phyloP scores from a whole-genome alignment of 2,797 vertebrate genomes.

The Spea hammondii region DNA sequence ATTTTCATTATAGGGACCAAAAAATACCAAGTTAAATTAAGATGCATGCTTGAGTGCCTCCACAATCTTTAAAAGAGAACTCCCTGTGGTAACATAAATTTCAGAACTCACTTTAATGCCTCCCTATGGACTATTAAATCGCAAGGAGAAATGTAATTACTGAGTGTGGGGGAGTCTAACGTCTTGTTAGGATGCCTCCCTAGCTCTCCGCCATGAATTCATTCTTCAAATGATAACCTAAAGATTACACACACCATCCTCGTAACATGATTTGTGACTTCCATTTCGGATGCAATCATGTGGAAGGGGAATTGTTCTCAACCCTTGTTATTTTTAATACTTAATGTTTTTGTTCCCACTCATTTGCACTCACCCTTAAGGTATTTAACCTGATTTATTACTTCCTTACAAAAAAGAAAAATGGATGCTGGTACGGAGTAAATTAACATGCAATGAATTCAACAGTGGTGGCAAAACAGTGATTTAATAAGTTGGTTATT shows the following conservation, averaged over 20 bases:
- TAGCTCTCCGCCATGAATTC: background rate
- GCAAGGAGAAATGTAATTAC: conserved; percentile 52
- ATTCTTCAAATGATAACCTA: conserved; percentile 42
- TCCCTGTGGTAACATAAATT: conserved; percentile 28
- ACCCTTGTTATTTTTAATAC: background rate
- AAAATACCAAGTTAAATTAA: conserved; percentile 12
- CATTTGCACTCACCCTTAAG: background rate
- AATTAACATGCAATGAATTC: background rate
- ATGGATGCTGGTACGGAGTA: background rate
- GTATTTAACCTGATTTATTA: background rate
- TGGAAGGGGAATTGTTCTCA: background rate
- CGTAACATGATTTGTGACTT: conserved; percentile 30
- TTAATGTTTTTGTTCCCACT: background rate
- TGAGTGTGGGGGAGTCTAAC: conserved; percentile 39
- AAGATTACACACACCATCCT: background rate
- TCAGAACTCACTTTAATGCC: conserved; percentile 47
- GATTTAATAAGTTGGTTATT: too few relatives aligned
- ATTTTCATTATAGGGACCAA: conserved; percentile 10
- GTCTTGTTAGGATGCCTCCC: conserved; percentile 34
- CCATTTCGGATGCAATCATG: conserved; percentile 13
- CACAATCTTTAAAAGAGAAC: conserved; percentile 44
- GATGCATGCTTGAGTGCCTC: conserved; percentile 49
- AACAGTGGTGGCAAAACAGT: background rate
- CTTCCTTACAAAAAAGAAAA: background rate
- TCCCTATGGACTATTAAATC: conserved; percentile 52